Conservation (phyloP, 2,888 invertebrate species). For the Itoplectis maculator region DNA sequence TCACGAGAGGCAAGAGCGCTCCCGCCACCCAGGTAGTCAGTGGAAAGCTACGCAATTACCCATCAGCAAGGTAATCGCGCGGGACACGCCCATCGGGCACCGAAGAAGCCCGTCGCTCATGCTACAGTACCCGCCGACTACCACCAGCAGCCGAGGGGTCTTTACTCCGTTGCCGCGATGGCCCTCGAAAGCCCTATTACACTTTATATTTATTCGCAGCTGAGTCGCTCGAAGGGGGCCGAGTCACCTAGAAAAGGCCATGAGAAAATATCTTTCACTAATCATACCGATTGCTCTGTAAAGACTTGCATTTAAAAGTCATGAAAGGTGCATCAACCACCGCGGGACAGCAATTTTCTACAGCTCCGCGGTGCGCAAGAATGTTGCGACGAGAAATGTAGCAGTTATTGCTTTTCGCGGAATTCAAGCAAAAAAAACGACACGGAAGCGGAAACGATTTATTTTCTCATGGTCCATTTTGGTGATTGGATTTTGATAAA, state of each 20-base stretch:
- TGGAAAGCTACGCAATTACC: conserved; percentile 70
- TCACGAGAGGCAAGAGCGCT: conserved; percentile 47
- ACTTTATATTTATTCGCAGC: conserved; percentile 25
- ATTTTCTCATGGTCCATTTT: too few relatives aligned
- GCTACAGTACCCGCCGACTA: conserved; percentile 24
- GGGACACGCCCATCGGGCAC: conserved; percentile 67
- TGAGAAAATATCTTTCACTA: neutral
- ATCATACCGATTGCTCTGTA: too few relatives aligned
- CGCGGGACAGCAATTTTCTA: too few relatives aligned
- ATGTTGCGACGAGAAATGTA: neutral
- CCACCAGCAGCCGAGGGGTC: conserved; percentile 44
- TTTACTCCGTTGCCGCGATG: conserved; percentile 22
- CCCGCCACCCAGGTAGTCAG: conserved; percentile 63
- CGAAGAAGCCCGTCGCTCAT: conserved; percentile 43
- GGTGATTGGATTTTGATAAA: too few relatives aligned
- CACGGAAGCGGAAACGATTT: too few relatives aligned
- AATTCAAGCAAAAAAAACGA: neutral
- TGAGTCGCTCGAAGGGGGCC: conserved; percentile 22
- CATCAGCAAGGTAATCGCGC: conserved; percentile 65
- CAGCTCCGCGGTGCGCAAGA: neutral
- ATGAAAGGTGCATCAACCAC: too few relatives aligned
- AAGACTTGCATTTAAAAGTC: too few relatives aligned
- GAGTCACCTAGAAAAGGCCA: neutral
- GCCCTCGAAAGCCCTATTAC: conserved; percentile 34
- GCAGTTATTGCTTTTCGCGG: neutral